Evolutionary conservation across 92 coral and sea anemone species (phyloP).

Genomic region (Epizoanthus scotinus): DNA sequence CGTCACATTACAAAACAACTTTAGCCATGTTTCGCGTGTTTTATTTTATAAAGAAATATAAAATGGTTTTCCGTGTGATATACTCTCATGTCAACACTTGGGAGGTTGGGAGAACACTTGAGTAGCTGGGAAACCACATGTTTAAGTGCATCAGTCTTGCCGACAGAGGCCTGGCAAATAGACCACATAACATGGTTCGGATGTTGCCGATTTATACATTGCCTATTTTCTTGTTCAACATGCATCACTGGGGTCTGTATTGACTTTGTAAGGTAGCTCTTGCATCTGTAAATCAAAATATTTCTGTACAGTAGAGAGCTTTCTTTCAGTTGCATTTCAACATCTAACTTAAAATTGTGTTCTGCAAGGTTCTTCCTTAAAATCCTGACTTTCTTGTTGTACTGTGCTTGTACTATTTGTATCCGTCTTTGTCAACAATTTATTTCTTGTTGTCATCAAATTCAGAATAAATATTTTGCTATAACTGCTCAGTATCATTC

Average conservation of each 20-base stretch:
- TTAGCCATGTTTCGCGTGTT: too few species aligned
- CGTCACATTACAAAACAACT: too few species aligned
- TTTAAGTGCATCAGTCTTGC: neutral
- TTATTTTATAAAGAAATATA: too few species aligned
- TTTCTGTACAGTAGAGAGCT: conserved; percentile 4
- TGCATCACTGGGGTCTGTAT: neutral
- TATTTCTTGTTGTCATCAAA: too few species aligned
- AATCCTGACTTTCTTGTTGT: neutral
- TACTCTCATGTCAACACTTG: too few species aligned
- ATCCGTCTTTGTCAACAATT: too few species aligned
- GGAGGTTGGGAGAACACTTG: neutral
- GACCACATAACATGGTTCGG: conserved; percentile 1
- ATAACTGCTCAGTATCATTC: too few species aligned
- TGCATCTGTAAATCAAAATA: conserved; percentile 2
- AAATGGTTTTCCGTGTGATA: too few species aligned
- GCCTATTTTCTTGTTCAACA: neutral
- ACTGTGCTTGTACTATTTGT: neutral
- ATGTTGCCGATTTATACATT: neutral
- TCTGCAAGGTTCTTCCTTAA: neutral
- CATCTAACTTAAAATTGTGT: neutral
- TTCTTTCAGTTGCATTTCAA: conserved; percentile 2
- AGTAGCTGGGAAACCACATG: neutral
- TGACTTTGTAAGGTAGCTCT: neutral
- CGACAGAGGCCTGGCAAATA: neutral
- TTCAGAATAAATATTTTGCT: too few species aligned